Evolutionary conservation across 2,797 vertebrate species (phyloP), one percentile per base, ranked within the genome.

Genomic region (Todus mexicanus): DNA sequence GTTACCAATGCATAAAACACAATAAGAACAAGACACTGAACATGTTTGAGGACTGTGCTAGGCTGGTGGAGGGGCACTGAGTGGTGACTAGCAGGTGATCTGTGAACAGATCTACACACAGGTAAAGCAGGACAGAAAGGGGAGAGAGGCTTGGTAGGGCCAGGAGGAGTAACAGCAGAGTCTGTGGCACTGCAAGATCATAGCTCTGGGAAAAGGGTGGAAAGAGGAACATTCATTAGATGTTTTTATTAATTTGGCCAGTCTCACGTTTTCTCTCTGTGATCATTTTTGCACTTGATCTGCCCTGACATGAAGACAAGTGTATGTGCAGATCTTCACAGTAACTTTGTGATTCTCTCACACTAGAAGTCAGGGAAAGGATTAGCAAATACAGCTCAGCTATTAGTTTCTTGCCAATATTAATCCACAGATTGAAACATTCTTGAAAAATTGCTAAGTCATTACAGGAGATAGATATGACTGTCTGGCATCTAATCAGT

Each of bases 361-460:
- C 20, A 6, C 60, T 38, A 26, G 43, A 82, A 84, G 12, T 79
- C 63, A 57, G 50, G 25, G 79, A 23, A 76, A 90, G 23, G 29
- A 61, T 73, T 64, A 68, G 40, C 31, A 84, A 82, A 73, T n/a
- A 76, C 57, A 90, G 61, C 65, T 89, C 54, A 69, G 13, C 61
- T 38, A 31, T 73, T 50, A 64, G 23, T n/a, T 82, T 79, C 71
- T 77, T 93, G 64, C 22, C 78, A 71, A 42, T 92, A 64, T 77
- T 80, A 89, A 85, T 71, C 61, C 57, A 61, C 29, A 31, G 77
- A 89, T 17, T 42, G 53, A 93, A 95, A 71, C 47, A 21, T 80
- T 87, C 72, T 47, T 84, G 72, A 85, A 89, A 92, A 92, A 80
- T 87, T 89, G 68, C 29, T 29, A 76, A 70, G 81, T 89, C 42